phyloP scores from a whole-genome alignment of 2,888 invertebrate genomes.

The Hemithea aestivaria region DNA sequence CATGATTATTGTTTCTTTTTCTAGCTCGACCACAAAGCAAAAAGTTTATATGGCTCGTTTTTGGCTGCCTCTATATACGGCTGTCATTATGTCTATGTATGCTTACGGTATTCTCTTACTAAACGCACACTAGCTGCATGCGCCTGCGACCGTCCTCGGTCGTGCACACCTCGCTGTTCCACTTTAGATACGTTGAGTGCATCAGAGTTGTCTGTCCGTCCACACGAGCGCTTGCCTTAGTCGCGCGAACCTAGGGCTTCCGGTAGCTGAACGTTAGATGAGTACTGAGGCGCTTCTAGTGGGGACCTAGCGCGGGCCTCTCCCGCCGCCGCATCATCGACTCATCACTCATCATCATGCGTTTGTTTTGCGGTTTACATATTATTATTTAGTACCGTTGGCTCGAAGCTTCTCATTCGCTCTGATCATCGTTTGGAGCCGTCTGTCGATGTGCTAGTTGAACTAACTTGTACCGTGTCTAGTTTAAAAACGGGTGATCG shows the following conservation, averaged over 20 bases:
- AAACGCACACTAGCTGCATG: conserved; percentile 65
- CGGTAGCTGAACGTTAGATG: conserved; percentile 24
- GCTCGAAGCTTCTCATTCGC: conserved; percentile 49
- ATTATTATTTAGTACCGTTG: conserved; percentile 25
- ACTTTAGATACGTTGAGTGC: conserved; percentile 35
- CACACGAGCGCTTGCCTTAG: conserved; percentile 45
- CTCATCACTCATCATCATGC: conserved; percentile 38
- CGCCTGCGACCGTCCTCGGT: conserved; percentile 33
- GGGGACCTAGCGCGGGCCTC: conserved; percentile 24
- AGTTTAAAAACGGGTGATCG: conserved; percentile 33
- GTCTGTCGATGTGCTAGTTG: conserved; percentile 44
- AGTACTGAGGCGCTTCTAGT: conserved; percentile 21
- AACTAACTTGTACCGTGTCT: conserved; percentile 28
- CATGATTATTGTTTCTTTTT: conserved; percentile 69
- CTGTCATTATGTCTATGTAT: conserved; percentile 77
- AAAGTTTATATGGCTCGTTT: conserved; percentile 77
- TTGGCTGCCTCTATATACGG: conserved; percentile 76
- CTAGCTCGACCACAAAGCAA: conserved; percentile 76
- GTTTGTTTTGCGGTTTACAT: conserved; percentile 37
- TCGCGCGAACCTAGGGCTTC: conserved; percentile 25
- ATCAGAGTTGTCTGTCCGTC: conserved; percentile 59
- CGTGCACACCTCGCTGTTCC: conserved; percentile 39
- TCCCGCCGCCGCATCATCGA: conserved; percentile 31
- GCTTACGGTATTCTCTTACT: conserved; percentile 68
- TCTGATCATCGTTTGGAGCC: conserved; percentile 45